Conservation (phyloP, 2,797 vertebrate species). For the Phyllotis vaccarum region DNA sequence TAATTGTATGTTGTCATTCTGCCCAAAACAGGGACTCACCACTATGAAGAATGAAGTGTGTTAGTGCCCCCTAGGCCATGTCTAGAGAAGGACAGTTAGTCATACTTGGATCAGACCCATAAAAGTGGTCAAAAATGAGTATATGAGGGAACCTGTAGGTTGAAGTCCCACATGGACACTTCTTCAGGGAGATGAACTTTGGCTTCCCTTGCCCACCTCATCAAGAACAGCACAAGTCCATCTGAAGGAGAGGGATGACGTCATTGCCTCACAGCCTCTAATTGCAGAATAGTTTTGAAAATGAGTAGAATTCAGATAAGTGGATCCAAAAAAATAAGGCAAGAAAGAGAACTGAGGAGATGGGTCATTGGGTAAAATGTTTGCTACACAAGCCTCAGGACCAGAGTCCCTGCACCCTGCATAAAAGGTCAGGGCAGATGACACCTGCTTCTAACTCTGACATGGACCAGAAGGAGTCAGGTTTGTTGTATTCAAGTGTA, state of each 20-base stretch:
- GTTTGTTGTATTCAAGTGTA: background rate
- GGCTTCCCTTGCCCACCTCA: accelerated
- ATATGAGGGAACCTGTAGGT: accelerated
- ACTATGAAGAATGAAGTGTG: background rate
- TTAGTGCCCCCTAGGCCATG: accelerated
- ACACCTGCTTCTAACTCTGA: no score
- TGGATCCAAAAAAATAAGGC: background rate
- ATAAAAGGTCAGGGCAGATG: background rate
- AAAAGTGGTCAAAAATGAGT: background rate
- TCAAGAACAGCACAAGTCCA: background rate
- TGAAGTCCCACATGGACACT: background rate
- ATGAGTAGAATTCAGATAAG: background rate
- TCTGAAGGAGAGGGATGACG: background rate
- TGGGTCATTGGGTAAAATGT: background rate
- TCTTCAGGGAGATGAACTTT: background rate
- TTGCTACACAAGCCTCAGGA: background rate
- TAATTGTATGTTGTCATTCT: background rate
- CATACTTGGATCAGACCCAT: background rate
- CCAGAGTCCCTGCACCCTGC: background rate
- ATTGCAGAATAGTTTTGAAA: background rate
- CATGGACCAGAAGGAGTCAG: background rate
- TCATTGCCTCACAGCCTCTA: background rate
- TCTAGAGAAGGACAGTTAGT: background rate
- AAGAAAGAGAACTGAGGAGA: background rate
- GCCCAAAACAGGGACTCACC: background rate